Evolutionary conservation across 2,888 invertebrate species (phyloP), one percentile per base, ranked within the genome.

Genomic region (Abscondita cerata): DNA sequence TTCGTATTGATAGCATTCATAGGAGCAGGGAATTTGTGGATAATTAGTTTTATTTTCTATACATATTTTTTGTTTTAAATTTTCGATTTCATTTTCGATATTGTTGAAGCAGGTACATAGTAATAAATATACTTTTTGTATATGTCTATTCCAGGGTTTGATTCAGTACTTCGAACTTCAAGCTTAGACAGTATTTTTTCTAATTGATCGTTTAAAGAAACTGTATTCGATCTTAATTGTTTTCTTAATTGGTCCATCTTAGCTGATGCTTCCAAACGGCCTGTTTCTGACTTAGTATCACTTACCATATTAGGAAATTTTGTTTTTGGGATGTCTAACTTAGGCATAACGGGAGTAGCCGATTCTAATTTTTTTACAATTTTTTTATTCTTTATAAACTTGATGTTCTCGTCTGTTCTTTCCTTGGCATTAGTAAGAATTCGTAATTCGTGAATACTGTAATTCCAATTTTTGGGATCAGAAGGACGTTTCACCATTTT

Each of bases 61-160:
- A 8, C 59, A 57, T 16, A 62, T 55, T 34, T 44, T 51, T 8
- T 48, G n/a, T 55, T 62, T 34, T 36, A 62, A 40, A 36, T 64
- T 60, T 34, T 54, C 52, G 20, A 65, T 52, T 31, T 64, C 68
- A n/a, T 65, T 46, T 6, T 56, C 40, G 11, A 71, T 68, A 62
- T 62, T 64, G 54, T 67, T 68, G 57, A 72, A 62, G 46, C 62
- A 69, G 12, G 65, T 61, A 20, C 68, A 66, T 4, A 71, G 52
- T 41, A 71, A 65, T 33, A 57, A 47, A 40, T 67, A 71, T 47
- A 60, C 64, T 25, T 63, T 38, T 11, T 58, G 16, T 60, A 60
- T 38, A 55, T 62, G 2, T 60, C 34, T 25, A 38, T 41, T 8
- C 59, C 60, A 1, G 53, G 11, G 41, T 64, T 59, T 50, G 41